Evolutionary conservation across 2,113 vertebrate species (phyloP), one percentile per base, ranked within the genome.

Genomic region (Hylia prasina): DNA sequence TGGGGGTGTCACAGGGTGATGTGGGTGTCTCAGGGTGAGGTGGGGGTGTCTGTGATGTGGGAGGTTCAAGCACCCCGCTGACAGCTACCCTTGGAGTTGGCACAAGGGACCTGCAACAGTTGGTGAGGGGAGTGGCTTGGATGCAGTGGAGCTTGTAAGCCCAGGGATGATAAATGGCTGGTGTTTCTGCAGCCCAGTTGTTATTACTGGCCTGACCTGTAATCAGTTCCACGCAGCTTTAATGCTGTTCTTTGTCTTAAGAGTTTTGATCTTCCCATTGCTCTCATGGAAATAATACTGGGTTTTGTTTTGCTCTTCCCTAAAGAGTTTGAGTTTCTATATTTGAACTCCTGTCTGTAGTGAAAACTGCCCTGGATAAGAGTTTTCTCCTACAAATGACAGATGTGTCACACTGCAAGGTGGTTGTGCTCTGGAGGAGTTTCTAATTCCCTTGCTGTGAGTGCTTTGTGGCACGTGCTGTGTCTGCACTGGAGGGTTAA

Each of bases 1-100:
- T 28, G 47, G 15, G 45, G 25, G 9, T 35, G 45, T 21, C 45
- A 21, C 45, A 21, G 45, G 3, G 9, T 12, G 23, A 60, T 5
- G 1, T 21, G 20, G 15, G 4, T 40, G 5, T 54, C 50, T 42
- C 21, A 27, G 39, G 4, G 18, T 30, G 33, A 28, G 14, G 3
- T 23, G 25, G 44, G 64, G 15, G 3, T 23, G 56, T 45, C 68
- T 44, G 50, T 61, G 64, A 14, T 1, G 1, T 3, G 13, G 33
- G 58, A 37, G 10, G 2, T 48, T 51, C 33, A 30, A 20, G 30
- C 45, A 50, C 0, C 39, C 73, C 0, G 0, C n/a, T 54, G 14
- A 10, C 25, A 51, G 4, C 53, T 14, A 0, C 56, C 40, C 6
- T 22, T 24, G 61, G 54, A 37, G 33, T 6, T 87, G 73, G 15